Evolutionary conservation across 2,888 invertebrate genomes (phyloP).

Genomic region (Acheta domesticus): DNA sequence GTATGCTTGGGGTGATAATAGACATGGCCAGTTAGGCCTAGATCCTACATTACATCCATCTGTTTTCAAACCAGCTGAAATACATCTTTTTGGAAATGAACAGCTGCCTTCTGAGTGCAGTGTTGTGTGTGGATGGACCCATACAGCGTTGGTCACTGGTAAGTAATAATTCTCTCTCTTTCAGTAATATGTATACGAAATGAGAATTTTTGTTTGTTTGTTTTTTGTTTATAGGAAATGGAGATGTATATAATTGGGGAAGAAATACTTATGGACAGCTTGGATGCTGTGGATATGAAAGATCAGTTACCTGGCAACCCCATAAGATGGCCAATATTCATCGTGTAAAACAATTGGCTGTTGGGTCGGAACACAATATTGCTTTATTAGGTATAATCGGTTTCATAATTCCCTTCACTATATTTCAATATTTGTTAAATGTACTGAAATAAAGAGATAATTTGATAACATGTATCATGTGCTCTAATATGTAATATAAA

Average conservation of each 20-base stretch:
- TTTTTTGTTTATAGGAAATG: conserved; percentile 51
- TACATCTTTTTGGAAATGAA: conserved; percentile 45
- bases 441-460: not conserved
- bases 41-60: conserved; percentile 46
- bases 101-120: conserved; percentile 45
- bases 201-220: conserved; percentile 52
- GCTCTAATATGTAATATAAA: not conserved
- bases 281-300: conserved; percentile 51
- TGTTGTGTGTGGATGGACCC: conserved; percentile 69
- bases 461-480: not conserved
- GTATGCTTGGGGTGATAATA: conserved; percentile 80
- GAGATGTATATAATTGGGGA: conserved; percentile 71
- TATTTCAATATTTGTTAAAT: not conserved
- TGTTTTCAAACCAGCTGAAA: conserved; percentile 54
- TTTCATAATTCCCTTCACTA: not conserved
- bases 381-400: conserved; percentile 51
- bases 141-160: conserved; percentile 57
- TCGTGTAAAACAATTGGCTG: conserved; percentile 56
- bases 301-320: conserved; percentile 49
- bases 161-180: conserved; percentile 26
- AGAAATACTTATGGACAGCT: conserved; percentile 78
- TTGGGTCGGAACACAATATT: conserved; percentile 79
- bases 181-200: conserved; percentile 54
- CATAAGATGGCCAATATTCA: conserved; percentile 29
- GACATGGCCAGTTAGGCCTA: conserved; percentile 71